phyloP scores from a whole-genome alignment of 2,113 vertebrate species.

The Dendropsophus ebraccatus region DNA sequence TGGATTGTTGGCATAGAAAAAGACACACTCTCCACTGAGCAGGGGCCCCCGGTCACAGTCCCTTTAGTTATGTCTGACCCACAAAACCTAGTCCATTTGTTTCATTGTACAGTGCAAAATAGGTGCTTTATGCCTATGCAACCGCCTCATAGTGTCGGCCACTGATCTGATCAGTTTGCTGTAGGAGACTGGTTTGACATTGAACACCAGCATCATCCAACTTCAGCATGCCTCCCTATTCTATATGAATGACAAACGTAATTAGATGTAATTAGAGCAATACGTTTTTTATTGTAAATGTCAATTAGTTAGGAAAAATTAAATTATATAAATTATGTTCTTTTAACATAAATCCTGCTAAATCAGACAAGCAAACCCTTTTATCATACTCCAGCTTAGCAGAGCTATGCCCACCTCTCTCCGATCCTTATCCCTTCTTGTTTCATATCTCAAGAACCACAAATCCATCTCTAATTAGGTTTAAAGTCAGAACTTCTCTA shows the following conservation, averaged over 20 bases:
- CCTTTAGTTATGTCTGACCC: slow-evolving; percentile 31
- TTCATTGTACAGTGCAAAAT: neutral
- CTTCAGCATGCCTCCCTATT: neutral
- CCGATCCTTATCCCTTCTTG: slow-evolving; percentile 26
- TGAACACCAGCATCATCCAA: neutral
- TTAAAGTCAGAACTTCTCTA: slow-evolving; percentile 47
- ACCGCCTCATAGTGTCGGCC: neutral
- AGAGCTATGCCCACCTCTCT: neutral
- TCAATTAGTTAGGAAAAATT: slow-evolving; percentile 22
- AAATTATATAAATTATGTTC: slow-evolving; percentile 36
- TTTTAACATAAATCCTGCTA: neutral
- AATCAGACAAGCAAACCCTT: slow-evolving; percentile 24
- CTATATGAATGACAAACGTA: slow-evolving; percentile 22
- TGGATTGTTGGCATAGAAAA: neutral
- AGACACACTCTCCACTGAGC: neutral
- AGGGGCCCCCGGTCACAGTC: neutral
- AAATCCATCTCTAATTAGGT: slow-evolving; percentile 52
- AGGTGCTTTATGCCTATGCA: slow-evolving; percentile 9
- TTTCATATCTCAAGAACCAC: slow-evolving; percentile 47
- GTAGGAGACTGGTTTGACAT: slow-evolving; percentile 1
- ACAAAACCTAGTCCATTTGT: slow-evolving; percentile 16
- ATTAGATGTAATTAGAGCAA: slow-evolving; percentile 32
- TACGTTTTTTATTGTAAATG: neutral
- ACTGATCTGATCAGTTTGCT: slow-evolving; percentile 5
- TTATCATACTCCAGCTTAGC: slow-evolving; percentile 21